A percentile compares a stretch with the other conserved stretches of the same genome.
These are phyloP conservation scores for Apodemus sylvaticus DNA, from an alignment of 2,113 vertebrate genomes.

Conservation along the genomic window DNA sequence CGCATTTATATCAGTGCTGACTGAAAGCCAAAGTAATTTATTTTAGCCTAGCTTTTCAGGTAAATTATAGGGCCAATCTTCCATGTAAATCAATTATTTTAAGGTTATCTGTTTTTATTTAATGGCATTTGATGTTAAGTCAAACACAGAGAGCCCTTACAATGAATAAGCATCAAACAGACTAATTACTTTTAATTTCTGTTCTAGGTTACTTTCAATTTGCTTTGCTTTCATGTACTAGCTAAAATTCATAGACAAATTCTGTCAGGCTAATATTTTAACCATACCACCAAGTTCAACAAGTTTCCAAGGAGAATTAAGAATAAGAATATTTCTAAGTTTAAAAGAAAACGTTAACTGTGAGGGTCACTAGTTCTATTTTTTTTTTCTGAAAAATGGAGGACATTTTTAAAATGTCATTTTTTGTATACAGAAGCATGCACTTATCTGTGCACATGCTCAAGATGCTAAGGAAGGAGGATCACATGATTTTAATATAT, in stretches of 20 bases:
- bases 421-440: not conserved
- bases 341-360: not conserved
- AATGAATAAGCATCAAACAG: constrained; percentile 60
- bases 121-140: constrained; percentile 49
- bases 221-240: constrained; percentile 55
- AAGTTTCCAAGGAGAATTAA: constrained; percentile 31
- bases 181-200: constrained; percentile 48
- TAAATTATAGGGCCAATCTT: constrained; percentile 72
- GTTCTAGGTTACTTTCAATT: constrained; percentile 59
- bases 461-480: not conserved
- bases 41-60: not conserved
- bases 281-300: constrained; percentile 33
- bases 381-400: not conserved
- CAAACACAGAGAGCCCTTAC: constrained; percentile 57
- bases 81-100: constrained; percentile 65
- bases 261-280: constrained; percentile 47
- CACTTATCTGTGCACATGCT: not conserved
- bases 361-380: not conserved
- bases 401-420: not conserved
- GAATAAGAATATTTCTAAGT: not conserved
- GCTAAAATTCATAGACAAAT: constrained; percentile 63
- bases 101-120: constrained; percentile 12
- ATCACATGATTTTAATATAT: not conserved
- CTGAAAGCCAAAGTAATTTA: constrained; percentile 52
- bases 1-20: constrained; percentile 69